Base-by-base conservation (phyloP, 2,888 invertebrate genomes). In the Gisinianus flammeolus region DNA sequence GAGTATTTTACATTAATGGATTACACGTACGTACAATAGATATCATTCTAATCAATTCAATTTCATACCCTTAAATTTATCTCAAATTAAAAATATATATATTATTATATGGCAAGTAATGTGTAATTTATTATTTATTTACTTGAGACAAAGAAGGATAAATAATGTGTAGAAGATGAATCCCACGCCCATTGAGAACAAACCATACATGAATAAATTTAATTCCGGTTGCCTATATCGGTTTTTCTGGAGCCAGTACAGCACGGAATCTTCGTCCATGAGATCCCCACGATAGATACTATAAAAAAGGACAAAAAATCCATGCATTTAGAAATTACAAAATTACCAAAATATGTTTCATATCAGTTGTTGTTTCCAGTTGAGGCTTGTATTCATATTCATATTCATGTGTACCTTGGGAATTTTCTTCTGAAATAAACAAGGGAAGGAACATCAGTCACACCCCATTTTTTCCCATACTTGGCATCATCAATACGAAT, bases 121-220 rank as follows among this genome's bases (percentile, higher is more conserved):
- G 22, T 58, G 24, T 8, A 30, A 31, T 28, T 30, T 44, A 16
- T 44, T 44, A 19, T 44, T 16, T 44, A 44, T 35, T 35, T 19
- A 44, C 19, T 93, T 93, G 88, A 96, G 95, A 87, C 95, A 96
- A 87, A 96, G 95, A 85, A 96, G 88, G 81, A 96, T 89, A 88
- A 96, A 96, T 77, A 94, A 93, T 22, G 96, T 96, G 87, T 96
- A 96, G 88, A 95, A 90, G 58, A 95, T 90, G 86, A 96, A 96
- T 69, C 94, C 93, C 85, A 94, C 89, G 75, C 93, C 92, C 83
- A 96, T 91, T 28, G 95, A 94, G 86, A 95, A 91, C 85, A 96
- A 89, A 72, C 94, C 94, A 87, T 96, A 96, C 96, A 96, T 96
- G 87, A 96, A 96, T 84, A 96, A 91, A 87, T 95, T 96, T 64